A percentile compares a stretch with the other conserved stretches of the same genome.
phyloP scores from a whole-genome alignment of 2,888 invertebrate genomes.

The Plagiodera versicolora region DNA sequence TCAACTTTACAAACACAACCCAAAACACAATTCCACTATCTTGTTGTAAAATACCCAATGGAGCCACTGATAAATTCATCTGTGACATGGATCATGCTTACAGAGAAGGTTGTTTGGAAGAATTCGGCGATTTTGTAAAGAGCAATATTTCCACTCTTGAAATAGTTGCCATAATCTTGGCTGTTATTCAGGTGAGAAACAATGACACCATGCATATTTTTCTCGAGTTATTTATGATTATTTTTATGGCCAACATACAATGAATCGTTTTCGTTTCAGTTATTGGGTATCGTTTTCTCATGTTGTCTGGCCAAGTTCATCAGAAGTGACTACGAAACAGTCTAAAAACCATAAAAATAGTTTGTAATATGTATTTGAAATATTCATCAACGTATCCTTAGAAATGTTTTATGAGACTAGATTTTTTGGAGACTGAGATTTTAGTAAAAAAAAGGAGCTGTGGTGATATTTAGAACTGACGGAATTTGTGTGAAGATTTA shows the following conservation, averaged over 20 bases:
- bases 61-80: slow-evolving; percentile 54
- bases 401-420: background rate
- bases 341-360: slow-evolving; percentile 31
- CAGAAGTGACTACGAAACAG: slow-evolving; percentile 56
- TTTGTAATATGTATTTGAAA: background rate
- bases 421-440: background rate
- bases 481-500: no score
- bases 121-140: slow-evolving; percentile 66
- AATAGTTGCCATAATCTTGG: slow-evolving; percentile 79
- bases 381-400: background rate
- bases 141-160: slow-evolving; percentile 74
- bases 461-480: no score
- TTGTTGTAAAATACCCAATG: slow-evolving; percentile 63
- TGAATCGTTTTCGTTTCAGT: slow-evolving; percentile 58
- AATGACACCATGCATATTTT: background rate
- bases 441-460: background rate
- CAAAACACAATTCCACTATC: slow-evolving; percentile 60
- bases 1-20: slow-evolving; percentile 47
- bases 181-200: slow-evolving; percentile 75
- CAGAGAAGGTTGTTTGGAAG: slow-evolving; percentile 65
- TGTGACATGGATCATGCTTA: slow-evolving; percentile 51
- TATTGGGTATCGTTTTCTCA: slow-evolving; percentile 85
- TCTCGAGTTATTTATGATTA: background rate
- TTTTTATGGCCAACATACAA: background rate
- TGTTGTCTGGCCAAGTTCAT: slow-evolving; percentile 91